These are phyloP conservation scores for Panthera leo DNA, from an alignment of 2,113 vertebrate species.

Conservation along the genomic window DNA sequence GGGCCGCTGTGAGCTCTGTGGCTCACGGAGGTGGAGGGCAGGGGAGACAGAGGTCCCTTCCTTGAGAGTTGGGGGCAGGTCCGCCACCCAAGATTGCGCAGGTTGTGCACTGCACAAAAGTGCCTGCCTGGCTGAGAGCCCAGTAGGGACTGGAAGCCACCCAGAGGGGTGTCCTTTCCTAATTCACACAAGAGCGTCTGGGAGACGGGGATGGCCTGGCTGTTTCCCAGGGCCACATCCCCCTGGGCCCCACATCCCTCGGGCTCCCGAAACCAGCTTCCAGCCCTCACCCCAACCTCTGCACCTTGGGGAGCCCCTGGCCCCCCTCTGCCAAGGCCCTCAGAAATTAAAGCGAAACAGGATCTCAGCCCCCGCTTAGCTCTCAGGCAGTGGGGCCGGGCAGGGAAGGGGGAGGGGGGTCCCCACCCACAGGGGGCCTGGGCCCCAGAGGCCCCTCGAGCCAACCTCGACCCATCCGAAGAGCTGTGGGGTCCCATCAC, in stretches of 20 bases:
- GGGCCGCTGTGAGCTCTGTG: neutral
- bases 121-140: neutral
- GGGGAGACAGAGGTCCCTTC: neutral
- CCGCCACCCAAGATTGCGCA: neutral
- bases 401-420: fast-evolving
- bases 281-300: fast-evolving
- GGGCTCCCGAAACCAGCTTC: neutral
- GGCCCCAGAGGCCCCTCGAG: neutral
- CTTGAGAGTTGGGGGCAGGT: neutral
- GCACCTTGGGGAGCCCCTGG: neutral
- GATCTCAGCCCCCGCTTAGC: no score
- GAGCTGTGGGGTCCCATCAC: fast-evolving
- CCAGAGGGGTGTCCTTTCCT: neutral
- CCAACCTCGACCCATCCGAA: neutral
- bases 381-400: no score
- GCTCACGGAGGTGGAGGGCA: neutral
- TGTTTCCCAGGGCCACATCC: neutral
- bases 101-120: neutral
- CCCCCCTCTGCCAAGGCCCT: neutral
- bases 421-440: neutral
- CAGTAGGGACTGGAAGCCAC: neutral
- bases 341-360: neutral
- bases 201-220: neutral
- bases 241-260: fast-evolving
- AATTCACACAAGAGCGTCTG: fast-evolving